Base-by-base conservation (phyloP, 2,113 vertebrate genomes). In the Erythrocercus mccallii region DNA sequence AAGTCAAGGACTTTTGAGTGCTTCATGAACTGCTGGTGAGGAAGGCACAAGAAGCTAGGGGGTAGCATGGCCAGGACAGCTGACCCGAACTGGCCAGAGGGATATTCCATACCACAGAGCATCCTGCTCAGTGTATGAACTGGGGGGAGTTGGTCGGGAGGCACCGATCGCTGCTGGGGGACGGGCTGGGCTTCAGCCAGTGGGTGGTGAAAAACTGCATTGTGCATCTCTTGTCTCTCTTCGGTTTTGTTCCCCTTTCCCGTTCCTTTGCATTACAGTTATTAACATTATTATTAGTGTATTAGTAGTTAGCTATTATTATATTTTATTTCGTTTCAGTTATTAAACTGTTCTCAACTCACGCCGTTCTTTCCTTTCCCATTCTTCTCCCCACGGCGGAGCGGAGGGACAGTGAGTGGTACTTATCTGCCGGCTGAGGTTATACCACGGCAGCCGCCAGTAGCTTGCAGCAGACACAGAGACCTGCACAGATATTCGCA, bases 61-160 rank as follows among this genome's bases (percentile, higher is more conserved):
- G 10, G 5, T 0, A 61, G 54, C 8, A 15, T 0, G 30, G 54
- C 70, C n/a, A 18, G 54, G 47, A 22, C 13, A 54, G 54, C 47
- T 23, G 70, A 27, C 25, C 25, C 0, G 1, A 27, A 4, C 20
- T 16, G 47, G 18, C 40, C 47, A 61, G 61, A 53, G 47, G 11
- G 14, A 61, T 15, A 53, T 31, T 76, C 15, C 47, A 15, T 1
- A 42, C 1, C 35, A 60, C 30, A 48, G 47, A 76, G 35, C 56
- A 53, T 33, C 70, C 65, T 11, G 47, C 30, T 42, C 56, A 35
- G 12, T 4, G 27, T 4, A 28, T 6, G 17, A 31, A 16, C 47
- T 9, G 53, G 6, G 24, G 17, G 17, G 11, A 74, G 11, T 12
- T 11, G n/a, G 45, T 35, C 20, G 3, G 37, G 38, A 51, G 28